These are phyloP conservation scores for Nothobranchius kuhntae DNA, from an alignment of 2,113 vertebrate species.

Conservation along the genomic window DNA sequence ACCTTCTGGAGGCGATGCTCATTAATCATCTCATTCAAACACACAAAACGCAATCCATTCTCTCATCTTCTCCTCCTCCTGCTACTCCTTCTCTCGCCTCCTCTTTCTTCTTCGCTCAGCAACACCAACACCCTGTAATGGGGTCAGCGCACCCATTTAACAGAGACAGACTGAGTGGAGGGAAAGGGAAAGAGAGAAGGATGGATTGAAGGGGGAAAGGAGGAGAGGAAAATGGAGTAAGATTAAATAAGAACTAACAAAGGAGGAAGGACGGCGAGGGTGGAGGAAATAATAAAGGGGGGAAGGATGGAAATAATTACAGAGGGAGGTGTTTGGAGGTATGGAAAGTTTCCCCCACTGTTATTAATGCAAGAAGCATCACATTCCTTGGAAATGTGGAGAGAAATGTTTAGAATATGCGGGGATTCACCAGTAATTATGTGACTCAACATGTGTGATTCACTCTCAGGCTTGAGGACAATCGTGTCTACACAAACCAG, in stretches of 20 bases:
- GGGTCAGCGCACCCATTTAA: slow-evolving; percentile 81
- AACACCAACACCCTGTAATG: slow-evolving; percentile 66
- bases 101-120: slow-evolving; percentile 49
- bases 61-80: slow-evolving; percentile 67
- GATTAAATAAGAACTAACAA: slow-evolving; percentile 74
- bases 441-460: slow-evolving; percentile 46
- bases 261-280: slow-evolving; percentile 46
- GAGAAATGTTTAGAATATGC: slow-evolving; percentile 56
- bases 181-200: slow-evolving; percentile 19
- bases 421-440: slow-evolving; percentile 61
- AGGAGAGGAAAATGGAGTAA: slow-evolving; percentile 48
- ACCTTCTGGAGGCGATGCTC: slow-evolving; percentile 63
- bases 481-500: slow-evolving; percentile 59
- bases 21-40: slow-evolving; percentile 80
- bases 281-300: slow-evolving; percentile 50
- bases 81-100: slow-evolving; percentile 59
- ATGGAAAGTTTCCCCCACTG: slow-evolving; percentile 28
- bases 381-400: slow-evolving; percentile 54
- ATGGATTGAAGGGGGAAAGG: background rate
- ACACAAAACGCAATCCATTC: slow-evolving; percentile 60
- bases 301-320: slow-evolving; percentile 64
- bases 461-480: slow-evolving; percentile 59
- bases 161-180: slow-evolving; percentile 59
- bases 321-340: slow-evolving; percentile 44
- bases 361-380: slow-evolving; percentile 60